Conservation (phyloP, 2,888 invertebrate species). For the Aromia moschata region DNA sequence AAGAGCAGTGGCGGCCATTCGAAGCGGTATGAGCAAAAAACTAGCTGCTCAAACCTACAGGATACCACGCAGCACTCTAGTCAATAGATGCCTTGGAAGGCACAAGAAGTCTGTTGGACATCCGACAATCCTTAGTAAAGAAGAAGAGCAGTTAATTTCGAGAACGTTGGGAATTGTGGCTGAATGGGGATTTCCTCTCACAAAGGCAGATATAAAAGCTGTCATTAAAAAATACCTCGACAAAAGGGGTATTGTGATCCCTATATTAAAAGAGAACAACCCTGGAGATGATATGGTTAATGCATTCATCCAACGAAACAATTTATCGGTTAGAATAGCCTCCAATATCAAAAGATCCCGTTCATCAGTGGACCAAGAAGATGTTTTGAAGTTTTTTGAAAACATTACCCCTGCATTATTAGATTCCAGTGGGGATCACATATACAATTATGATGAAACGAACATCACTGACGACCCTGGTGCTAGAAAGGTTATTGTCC, state of each 20-base stretch:
- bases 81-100: too few relatives aligned
- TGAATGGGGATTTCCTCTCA: background rate
- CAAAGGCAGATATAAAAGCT: background rate
- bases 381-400: background rate
- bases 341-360: background rate
- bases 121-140: background rate
- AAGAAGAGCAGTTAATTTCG: background rate
- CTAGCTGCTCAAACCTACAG: too few relatives aligned
- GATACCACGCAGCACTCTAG: too few relatives aligned
- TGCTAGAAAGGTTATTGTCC: background rate
- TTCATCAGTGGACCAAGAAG: background rate
- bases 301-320: background rate
- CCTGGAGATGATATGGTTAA: background rate
- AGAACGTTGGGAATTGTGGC: background rate
- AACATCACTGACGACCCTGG: background rate
- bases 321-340: background rate
- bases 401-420: slow-evolving; percentile 3
- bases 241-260: background rate
- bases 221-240: background rate
- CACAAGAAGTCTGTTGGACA: too few relatives aligned
- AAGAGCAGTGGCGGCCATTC: too few relatives aligned
- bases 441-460: background rate
- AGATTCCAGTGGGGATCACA: background rate
- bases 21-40: too few relatives aligned
- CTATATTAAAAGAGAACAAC: background rate